Conservation (phyloP, 2,797 vertebrate species). For the Sebastiscus albofasciatus region DNA sequence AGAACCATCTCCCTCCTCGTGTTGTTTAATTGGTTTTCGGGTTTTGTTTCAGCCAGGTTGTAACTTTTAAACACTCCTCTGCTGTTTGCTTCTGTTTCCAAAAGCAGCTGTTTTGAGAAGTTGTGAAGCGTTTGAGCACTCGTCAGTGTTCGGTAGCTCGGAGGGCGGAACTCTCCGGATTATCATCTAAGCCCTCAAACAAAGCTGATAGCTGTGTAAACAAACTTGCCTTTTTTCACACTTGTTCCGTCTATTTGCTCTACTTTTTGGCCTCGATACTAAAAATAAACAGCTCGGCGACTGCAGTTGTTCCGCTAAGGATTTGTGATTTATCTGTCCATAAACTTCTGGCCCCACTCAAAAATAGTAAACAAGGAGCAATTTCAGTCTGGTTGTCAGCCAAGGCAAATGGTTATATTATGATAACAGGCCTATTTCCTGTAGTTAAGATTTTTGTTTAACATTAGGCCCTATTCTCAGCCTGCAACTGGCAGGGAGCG, state of each 20-base stretch:
- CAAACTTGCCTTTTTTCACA: slow-evolving; percentile 74
- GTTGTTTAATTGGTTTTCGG: slow-evolving; percentile 15
- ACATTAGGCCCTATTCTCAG: slow-evolving; percentile 86
- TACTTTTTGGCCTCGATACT: slow-evolving; percentile 71
- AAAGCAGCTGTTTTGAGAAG: slow-evolving; percentile 50
- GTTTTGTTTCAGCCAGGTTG: slow-evolving; percentile 18
- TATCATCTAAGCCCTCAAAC: slow-evolving; percentile 76
- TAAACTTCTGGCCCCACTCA: slow-evolving; percentile 76
- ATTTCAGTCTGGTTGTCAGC: slow-evolving; percentile 87
- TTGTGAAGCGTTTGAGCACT: slow-evolving; percentile 31
- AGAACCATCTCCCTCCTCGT: neutral
- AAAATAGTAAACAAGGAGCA: slow-evolving; percentile 86
- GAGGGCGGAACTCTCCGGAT: slow-evolving; percentile 73
- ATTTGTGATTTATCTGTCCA: slow-evolving; percentile 75
- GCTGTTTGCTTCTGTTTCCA: slow-evolving; percentile 37
- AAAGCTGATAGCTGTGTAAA: slow-evolving; percentile 77
- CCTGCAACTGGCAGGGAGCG: slow-evolving; percentile 83
- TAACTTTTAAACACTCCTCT: slow-evolving; percentile 38
- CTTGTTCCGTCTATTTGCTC: slow-evolving; percentile 72
- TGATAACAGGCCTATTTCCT: slow-evolving; percentile 94
- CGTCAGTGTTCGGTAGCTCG: slow-evolving; percentile 62
- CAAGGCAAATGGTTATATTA: slow-evolving; percentile 92
- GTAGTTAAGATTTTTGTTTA: slow-evolving; percentile 93
- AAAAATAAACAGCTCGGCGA: slow-evolving; percentile 76
- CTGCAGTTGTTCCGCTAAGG: slow-evolving; percentile 56